Base-by-base conservation (phyloP, 2,888 invertebrate species). In the Stegophylla sp. region DNA sequence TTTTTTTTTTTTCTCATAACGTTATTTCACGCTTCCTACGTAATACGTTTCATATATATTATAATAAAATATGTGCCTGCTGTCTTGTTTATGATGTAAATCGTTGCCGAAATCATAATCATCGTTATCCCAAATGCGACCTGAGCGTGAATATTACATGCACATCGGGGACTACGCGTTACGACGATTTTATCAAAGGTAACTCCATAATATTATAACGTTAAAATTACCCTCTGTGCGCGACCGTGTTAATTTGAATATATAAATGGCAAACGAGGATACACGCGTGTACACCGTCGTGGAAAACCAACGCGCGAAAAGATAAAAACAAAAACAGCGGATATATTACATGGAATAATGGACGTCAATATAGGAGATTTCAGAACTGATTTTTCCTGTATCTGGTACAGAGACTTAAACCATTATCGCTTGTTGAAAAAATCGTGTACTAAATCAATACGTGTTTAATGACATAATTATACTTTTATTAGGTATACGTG, bases 181-280 rank as follows among this genome's bases (percentile, higher is more conserved):
- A 51, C n/a, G 79, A 51, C n/a, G 79, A 63, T 79, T 59, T 63
- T 41, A 61, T 61, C 71, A 71, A 79, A 71, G 79, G 61, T 69
- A 67, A 23, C 34, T 48, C 43, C 34, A n/a, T n/a, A n/a, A n/a
- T 51, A 51, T 15, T 51, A 28, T 51, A 74, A 23, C 75, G 64
- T 64, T 64, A 34, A 63, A 5, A 34, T 64, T 74, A 73, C 74
- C 75, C 51, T n/a, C 67, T 56, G 56, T 51, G 77, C 66, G 34
- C 20, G 67, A 59, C 9, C 71, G 15, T 23, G 71, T 71, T 71
- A 79, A 79, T 79, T 79, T 63, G 63, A 71, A 71, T 79, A 61
- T 34, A 71, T 71, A 71, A 79, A 79, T 69, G 67, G 48, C 69
- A 69, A 69, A 79, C 48, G 59, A 79, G 48, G 20, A 10, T 43